phyloP scores from a whole-genome alignment of 2,113 vertebrate genomes.

The Gasterosteus aculeatus region DNA sequence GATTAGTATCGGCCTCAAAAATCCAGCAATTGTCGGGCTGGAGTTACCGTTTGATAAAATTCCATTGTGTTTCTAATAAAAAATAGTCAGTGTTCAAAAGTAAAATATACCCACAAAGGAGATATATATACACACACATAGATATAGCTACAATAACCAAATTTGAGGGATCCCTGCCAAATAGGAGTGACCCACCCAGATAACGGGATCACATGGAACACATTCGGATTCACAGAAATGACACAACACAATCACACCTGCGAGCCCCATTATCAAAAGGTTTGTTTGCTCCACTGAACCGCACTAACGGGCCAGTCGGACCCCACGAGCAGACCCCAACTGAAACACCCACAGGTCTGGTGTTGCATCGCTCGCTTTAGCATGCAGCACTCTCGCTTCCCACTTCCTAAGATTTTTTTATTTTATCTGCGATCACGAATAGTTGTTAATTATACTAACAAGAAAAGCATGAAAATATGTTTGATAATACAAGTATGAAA shows the following conservation, averaged over 20 bases:
- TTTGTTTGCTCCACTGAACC: neutral
- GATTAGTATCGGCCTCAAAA: neutral
- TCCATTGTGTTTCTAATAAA: neutral
- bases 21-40: neutral
- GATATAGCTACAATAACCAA: too few species aligned
- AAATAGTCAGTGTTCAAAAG: neutral
- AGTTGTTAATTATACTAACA: neutral
- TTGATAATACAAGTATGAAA: too few species aligned
- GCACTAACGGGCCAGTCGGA: neutral
- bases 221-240: neutral
- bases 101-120: neutral
- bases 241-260: slow-evolving; percentile 6
- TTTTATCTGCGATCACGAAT: neutral
- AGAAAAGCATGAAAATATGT: too few species aligned
- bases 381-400: neutral
- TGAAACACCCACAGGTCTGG: neutral
- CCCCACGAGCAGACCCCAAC: neutral
- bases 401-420: neutral
- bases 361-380: neutral
- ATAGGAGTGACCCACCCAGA: neutral
- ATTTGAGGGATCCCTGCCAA: neutral
- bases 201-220: neutral
- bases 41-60: neutral
- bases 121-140: neutral
- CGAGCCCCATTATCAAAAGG: neutral